Evolutionary conservation across 2,888 invertebrate species (phyloP).

Genomic region (Lasioglossum pauxillum): DNA sequence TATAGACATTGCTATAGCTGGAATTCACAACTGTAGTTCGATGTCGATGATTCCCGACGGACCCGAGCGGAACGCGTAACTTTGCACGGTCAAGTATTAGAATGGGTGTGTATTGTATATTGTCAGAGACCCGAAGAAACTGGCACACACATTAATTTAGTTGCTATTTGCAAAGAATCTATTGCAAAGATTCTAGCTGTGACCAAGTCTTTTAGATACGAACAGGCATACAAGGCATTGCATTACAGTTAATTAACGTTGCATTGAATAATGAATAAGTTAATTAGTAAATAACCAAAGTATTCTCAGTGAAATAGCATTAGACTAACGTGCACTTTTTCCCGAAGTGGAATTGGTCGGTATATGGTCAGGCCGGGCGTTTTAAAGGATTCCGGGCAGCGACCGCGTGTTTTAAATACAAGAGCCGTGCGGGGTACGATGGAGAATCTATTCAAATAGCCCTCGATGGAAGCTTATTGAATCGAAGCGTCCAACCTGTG

Average conservation of each 20-base stretch:
- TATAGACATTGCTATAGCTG: not conserved
- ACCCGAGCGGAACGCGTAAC: not conserved
- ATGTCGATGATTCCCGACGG: not conserved
- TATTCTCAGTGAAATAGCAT: not conserved
- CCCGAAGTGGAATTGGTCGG: not conserved
- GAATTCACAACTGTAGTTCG: not conserved
- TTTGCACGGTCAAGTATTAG: not conserved
- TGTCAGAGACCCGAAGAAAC: not conserved
- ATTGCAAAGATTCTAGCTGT: not conserved
- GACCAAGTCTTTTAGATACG: not conserved
- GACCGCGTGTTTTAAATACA: conserved; percentile 8
- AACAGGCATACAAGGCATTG: not conserved
- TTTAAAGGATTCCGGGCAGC: not conserved
- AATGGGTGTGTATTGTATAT: not conserved
- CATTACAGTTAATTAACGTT: not conserved
- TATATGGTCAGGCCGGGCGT: not conserved
- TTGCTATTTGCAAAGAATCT: not conserved
- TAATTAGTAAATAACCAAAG: not conserved
- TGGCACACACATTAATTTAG: not conserved
- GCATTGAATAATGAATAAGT: not conserved
- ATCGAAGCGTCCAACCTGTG: not conserved
- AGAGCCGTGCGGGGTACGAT: not conserved
- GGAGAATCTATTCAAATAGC: conserved; percentile 3
- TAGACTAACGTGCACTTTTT: not conserved
- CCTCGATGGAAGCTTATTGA: conserved; percentile 14